Conservation (phyloP, 2,888 invertebrate species). For the Tortrix viridana region DNA sequence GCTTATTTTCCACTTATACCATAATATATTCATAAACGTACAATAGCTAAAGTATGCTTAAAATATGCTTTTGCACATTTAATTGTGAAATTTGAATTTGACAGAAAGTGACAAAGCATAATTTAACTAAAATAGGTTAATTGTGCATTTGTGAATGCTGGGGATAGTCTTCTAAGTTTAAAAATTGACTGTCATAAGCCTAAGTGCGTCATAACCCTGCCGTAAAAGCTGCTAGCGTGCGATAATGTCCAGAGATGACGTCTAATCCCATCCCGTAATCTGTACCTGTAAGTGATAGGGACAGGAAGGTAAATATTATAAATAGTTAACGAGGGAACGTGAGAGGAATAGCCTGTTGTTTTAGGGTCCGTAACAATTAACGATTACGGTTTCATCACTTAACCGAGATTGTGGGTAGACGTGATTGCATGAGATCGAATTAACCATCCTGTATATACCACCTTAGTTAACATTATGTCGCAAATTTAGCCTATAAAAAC, state of each 20-base stretch:
- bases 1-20: too few relatives aligned
- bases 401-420: constrained; percentile 10
- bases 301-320: constrained; percentile 13
- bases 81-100: too few relatives aligned
- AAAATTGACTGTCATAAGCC: background rate
- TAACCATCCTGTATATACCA: too few relatives aligned
- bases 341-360: constrained; percentile 6
- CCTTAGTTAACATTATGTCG: too few relatives aligned
- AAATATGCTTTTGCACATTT: too few relatives aligned
- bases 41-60: too few relatives aligned
- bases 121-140: too few relatives aligned
- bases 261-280: background rate
- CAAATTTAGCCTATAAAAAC: too few relatives aligned
- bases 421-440: background rate
- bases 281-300: constrained; percentile 9
- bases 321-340: constrained; percentile 17
- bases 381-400: constrained; percentile 9
- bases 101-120: too few relatives aligned
- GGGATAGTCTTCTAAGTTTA: too few relatives aligned
- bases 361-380: constrained; percentile 12
- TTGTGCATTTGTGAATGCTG: too few relatives aligned
- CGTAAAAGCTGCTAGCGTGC: background rate
- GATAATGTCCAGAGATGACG: constrained; percentile 1
- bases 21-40: too few relatives aligned
- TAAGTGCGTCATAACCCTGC: constrained; percentile 1